A percentile compares a stretch with the other conserved stretches of the same genome.
Conservation (phyloP, 2,797 vertebrate species). For the Scarus forsteni region DNA sequence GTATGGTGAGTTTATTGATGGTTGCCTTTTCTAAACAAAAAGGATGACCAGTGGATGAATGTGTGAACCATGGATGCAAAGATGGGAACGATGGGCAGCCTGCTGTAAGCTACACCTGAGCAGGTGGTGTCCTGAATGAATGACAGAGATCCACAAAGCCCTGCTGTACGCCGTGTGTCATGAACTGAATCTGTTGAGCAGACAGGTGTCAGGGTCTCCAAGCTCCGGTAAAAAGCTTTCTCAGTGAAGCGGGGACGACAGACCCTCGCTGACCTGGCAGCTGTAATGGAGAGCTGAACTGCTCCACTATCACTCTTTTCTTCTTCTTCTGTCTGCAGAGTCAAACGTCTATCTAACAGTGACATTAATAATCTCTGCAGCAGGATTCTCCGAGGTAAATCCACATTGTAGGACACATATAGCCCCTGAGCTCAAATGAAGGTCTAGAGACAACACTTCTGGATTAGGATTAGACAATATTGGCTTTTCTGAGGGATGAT, state of each 20-base stretch:
- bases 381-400: not conserved
- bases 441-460: constrained; percentile 7
- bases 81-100: not conserved
- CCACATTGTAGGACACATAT: not conserved
- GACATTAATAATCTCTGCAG: not conserved
- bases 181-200: constrained; percentile 35
- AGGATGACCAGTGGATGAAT: too few relatives aligned
- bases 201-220: constrained; percentile 46
- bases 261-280: constrained; percentile 26
- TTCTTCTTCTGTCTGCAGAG: not conserved
- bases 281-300: constrained; percentile 29
- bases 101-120: not conserved
- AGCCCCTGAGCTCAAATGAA: constrained; percentile 2
- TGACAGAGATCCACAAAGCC: constrained; percentile 7
- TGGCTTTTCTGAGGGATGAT: constrained; percentile 15
- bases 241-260: constrained; percentile 37
- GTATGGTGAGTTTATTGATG: too few relatives aligned
- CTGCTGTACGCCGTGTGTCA: not conserved
- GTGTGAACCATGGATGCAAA: too few relatives aligned
- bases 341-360: not conserved
- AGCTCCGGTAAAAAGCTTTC: constrained; percentile 34
- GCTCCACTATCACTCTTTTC: constrained; percentile 11
- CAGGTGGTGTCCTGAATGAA: not conserved
- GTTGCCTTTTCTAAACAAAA: too few relatives aligned
- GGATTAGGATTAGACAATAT: constrained; percentile 36